phyloP scores from a whole-genome alignment of 30 jellyfish, hydroid and myxozoan genomes.

The Chrysaora quinquecirrha region DNA sequence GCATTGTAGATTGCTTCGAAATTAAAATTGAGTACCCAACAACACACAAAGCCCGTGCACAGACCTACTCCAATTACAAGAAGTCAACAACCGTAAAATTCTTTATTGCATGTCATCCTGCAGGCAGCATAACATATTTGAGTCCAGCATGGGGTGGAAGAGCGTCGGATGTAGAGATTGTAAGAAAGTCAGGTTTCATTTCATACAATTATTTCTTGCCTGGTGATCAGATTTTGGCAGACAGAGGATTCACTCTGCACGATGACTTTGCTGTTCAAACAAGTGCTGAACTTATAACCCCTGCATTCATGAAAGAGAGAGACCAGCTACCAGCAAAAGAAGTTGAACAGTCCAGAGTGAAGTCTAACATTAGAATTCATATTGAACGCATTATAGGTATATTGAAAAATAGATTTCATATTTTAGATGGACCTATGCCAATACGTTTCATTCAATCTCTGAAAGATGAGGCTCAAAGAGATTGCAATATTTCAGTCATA shows the following conservation, averaged over 20 bases:
- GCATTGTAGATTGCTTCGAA: constrained; percentile 68
- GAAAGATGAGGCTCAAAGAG: too few species aligned
- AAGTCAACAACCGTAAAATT: too few species aligned
- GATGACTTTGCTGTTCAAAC: constrained; percentile 40
- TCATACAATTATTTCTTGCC: constrained; percentile 39
- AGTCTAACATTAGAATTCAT: constrained; percentile 9
- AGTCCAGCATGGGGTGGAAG: constrained; percentile 64
- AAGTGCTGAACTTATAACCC: constrained; percentile 19
- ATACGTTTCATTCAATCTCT: constrained; percentile 3
- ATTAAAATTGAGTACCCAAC: constrained; percentile 56
- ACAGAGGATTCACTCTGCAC: constrained; percentile 45
- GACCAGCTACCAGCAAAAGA: constrained; percentile 23
- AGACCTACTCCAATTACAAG: constrained; percentile 52
- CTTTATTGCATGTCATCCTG: too few species aligned
- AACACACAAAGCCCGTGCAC: constrained; percentile 54
- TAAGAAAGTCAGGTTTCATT: constrained; percentile 36
- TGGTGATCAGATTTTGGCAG: constrained; percentile 71
- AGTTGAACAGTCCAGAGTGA: constrained; percentile 19
- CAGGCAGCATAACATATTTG: constrained; percentile 33
- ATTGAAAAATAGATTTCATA: constrained; percentile 12
- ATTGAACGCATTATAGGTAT: constrained; percentile 6
- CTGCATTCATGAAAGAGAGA: constrained; percentile 11
- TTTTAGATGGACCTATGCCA: constrained; percentile 22
- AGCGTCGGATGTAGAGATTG: constrained; percentile 48
- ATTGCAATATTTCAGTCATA: background rate